phyloP scores from a whole-genome alignment of 2,888 invertebrate genomes.

The Lumbricus terrestris region DNA sequence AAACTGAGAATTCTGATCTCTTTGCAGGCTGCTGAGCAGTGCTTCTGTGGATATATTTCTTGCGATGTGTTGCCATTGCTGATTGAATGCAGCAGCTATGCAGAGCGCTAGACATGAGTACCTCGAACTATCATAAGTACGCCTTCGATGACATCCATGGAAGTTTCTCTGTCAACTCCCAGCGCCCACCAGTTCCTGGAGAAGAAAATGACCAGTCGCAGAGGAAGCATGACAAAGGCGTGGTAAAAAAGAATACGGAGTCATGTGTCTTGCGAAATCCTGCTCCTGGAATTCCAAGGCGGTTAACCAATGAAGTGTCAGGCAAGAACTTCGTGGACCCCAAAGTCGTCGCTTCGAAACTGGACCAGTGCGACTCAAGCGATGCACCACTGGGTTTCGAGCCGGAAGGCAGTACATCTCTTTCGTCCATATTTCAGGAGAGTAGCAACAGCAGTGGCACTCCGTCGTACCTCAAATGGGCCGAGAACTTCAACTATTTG shows the following conservation, averaged over 20 bases:
- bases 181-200: conserved; percentile 56
- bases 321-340: not conserved
- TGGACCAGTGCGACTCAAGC: conserved; percentile 34
- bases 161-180: conserved; percentile 52
- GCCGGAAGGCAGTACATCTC: conserved; percentile 65
- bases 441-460: conserved; percentile 46
- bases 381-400: conserved; percentile 65
- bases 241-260: conserved; percentile 52
- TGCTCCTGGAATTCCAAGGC: conserved; percentile 49
- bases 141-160: conserved; percentile 23
- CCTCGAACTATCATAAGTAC: not conserved
- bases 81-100: conserved; percentile 14
- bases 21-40: not conserved
- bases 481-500: conserved; percentile 77
- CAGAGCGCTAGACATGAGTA: not conserved
- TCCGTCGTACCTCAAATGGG: conserved; percentile 85
- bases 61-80: not conserved
- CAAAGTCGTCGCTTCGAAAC: conserved; percentile 43
- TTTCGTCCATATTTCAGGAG: conserved; percentile 58
- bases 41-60: not conserved
- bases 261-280: conserved; percentile 50
- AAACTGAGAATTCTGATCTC: no score
- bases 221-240: conserved; percentile 52
- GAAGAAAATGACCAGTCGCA: conserved; percentile 57
- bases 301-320: conserved; percentile 42